A percentile compares a stretch with the other conserved stretches of the same genome.
Conservation (phyloP, 2,113 vertebrate genomes). For the Antennarius striatus region DNA sequence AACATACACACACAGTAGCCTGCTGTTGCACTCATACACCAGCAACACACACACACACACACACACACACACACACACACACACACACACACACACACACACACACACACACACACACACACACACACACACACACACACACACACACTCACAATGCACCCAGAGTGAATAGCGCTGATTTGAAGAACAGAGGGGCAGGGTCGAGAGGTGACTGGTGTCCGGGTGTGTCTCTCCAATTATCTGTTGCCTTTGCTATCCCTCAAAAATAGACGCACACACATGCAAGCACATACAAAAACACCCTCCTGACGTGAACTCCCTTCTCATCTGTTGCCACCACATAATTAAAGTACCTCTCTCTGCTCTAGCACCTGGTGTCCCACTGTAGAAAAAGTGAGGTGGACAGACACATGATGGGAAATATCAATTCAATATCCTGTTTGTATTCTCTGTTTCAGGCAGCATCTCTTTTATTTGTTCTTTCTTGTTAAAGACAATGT, state of each 20-base stretch:
- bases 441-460: constrained; percentile 28
- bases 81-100: too few relatives aligned
- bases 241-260: constrained; percentile 44
- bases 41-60: too few relatives aligned
- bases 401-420: constrained; percentile 22
- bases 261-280: constrained; percentile 22
- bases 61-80: too few relatives aligned
- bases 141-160: constrained; percentile 34
- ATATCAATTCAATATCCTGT: constrained; percentile 51
- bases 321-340: constrained; percentile 49
- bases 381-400: constrained; percentile 21
- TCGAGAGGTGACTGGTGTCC: constrained; percentile 68
- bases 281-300: constrained; percentile 1
- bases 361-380: constrained; percentile 64
- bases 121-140: constrained; percentile 35
- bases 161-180: constrained; percentile 55
- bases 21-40: constrained; percentile 19
- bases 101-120: constrained; percentile 1
- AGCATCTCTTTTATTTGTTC: constrained; percentile 35
- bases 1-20: constrained; percentile 22
- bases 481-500: neutral
- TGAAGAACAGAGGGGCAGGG: constrained; percentile 62
- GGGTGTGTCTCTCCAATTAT: constrained; percentile 76
- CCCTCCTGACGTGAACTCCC: constrained; percentile 21
- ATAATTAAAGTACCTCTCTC: constrained; percentile 59